Percentiles rank a stretch among this genome's conserved stretches.
phyloP scores from a whole-genome alignment of 2,113 vertebrate species.

The Cricetomys ansorgei region DNA sequence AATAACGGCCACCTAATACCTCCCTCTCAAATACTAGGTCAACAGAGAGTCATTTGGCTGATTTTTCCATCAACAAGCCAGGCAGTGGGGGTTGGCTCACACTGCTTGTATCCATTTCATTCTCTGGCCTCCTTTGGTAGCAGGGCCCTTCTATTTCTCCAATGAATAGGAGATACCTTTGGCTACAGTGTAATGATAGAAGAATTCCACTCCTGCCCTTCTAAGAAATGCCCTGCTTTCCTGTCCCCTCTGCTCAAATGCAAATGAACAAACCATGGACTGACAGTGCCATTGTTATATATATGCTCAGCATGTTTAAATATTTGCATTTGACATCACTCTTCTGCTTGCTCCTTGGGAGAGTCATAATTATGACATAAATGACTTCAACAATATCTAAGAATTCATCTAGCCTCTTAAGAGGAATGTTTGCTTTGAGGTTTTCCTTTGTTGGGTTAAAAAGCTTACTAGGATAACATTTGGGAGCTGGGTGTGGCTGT shows the following conservation, averaged over 20 bases:
- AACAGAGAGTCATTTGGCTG: conserved; percentile 68
- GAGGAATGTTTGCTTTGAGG: not conserved
- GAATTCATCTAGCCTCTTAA: not conserved
- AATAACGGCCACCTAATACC: conserved; percentile 71
- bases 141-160: not conserved
- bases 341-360: not conserved
- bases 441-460: not conserved
- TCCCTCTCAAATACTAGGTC: conserved; percentile 66
- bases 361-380: not conserved
- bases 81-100: conserved; percentile 41
- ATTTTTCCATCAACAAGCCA: conserved; percentile 69
- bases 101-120: not conserved
- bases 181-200: not conserved
- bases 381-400: not conserved
- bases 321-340: not conserved
- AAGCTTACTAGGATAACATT: not conserved
- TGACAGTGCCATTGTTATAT: not conserved
- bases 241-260: too few relatives aligned
- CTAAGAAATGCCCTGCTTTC: not conserved
- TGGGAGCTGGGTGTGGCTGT: not conserved
- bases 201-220: not conserved
- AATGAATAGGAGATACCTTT: not conserved
- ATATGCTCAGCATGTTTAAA: not conserved
- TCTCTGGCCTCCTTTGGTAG: conserved; percentile 12
- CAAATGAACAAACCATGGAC: not conserved